Conservation (phyloP, 2,113 vertebrate genomes). For the Lynx canadensis region DNA sequence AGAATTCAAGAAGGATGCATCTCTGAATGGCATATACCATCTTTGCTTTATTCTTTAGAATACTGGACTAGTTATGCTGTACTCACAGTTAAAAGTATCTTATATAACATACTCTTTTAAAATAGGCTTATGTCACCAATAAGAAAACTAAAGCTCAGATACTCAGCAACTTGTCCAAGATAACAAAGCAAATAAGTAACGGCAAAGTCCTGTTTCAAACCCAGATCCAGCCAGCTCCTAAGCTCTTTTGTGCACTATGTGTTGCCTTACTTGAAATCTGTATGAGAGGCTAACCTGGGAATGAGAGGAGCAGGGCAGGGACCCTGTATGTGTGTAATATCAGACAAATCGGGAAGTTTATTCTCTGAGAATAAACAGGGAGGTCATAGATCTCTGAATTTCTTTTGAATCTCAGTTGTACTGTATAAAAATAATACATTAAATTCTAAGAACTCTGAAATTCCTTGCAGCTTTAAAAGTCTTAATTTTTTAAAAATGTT, state of each 20-base stretch:
- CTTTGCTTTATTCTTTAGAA: background rate
- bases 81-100: background rate
- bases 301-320: background rate
- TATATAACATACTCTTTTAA: background rate
- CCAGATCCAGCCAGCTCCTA: background rate
- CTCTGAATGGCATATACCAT: background rate
- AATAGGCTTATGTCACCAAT: background rate
- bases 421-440: constrained; percentile 31
- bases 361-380: background rate
- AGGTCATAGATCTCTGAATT: background rate
- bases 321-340: background rate
- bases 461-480: background rate
- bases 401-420: background rate
- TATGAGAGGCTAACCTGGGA: background rate
- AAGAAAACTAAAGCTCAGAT: constrained; percentile 33
- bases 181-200: background rate
- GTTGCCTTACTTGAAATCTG: background rate
- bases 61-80: background rate
- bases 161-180: background rate
- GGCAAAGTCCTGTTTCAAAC: background rate
- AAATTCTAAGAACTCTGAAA: background rate
- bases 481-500: background rate
- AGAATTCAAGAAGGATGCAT: background rate
- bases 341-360: background rate
- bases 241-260: background rate